Evolutionary conservation across 2,113 vertebrate species (phyloP), one percentile per base, ranked within the genome.

Genomic region (Hiodon tergisus): DNA sequence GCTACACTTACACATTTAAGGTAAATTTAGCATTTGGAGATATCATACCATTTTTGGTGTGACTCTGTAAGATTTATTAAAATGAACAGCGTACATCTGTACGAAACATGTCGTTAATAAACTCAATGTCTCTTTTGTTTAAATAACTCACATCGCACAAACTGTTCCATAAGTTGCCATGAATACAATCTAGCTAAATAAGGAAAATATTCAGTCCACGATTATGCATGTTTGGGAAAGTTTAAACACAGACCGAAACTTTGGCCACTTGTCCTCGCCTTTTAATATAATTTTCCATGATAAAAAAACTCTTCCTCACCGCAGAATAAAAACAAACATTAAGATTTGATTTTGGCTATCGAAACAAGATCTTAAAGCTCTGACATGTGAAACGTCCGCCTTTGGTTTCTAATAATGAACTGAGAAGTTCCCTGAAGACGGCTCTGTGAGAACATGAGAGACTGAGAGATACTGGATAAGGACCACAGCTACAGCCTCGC

Each of bases 71-170:
- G 50, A 71, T 65, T 60, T 68, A 46, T 14, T 78, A 54, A 77
- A 72, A 71, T 68, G 74, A 74, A 81, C 82, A 74, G 60, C 60
- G 57, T 51, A 73, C 83, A 84, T 83, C 81, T 87, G 85, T 59
- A 74, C 81, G 4, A 61, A 71, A 84, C 83, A 79, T 80, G 53
- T 76, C 52, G 78, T 81, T 78, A 84, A 81, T 83, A 78, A 83
- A 71, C 66, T 60, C 47, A 81, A 5, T 68, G 47, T 52, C 48
- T 13, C 3, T 68, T 68, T 2, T 2, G 11, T 68, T 68, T 52
- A 52, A 51, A 13, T 9, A 73, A 59, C 54, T 65, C 70, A 73
- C 76, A 74, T 69, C 50, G 11, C 72, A 71, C 71, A 72, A 80
- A 31, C 51, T n/a, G 50, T 50, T 47, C 55, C 71, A 51, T 4